phyloP scores from a whole-genome alignment of 2,797 vertebrate species.

The Phoebastria nigripes region DNA sequence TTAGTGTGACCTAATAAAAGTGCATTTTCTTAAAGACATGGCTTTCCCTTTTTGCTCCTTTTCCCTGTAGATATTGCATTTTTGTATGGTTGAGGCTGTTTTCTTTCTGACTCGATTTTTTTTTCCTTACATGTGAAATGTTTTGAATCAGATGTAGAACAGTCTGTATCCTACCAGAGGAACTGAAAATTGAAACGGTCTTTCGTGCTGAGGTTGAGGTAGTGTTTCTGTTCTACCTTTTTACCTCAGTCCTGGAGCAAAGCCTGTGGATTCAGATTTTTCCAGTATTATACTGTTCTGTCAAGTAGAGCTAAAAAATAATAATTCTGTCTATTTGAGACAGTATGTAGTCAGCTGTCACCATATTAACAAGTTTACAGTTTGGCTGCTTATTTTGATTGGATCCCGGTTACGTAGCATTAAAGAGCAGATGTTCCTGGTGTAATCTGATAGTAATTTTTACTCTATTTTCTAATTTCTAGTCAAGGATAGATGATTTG shows the following conservation, averaged over 20 bases:
- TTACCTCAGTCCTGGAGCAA: neutral
- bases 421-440: constrained; percentile 45
- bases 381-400: constrained; percentile 15
- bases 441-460: constrained; percentile 54
- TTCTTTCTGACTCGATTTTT: neutral
- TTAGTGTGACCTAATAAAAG: neutral
- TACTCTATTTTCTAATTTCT: constrained; percentile 53
- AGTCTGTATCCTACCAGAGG: neutral
- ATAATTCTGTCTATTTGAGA: neutral
- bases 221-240: neutral
- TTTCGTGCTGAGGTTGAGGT: neutral
- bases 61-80: neutral
- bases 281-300: neutral
- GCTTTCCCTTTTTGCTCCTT: neutral
- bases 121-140: neutral
- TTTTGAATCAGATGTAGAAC: neutral
- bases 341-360: neutral
- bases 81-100: neutral
- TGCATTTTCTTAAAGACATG: neutral
- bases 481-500: constrained; percentile 58
- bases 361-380: neutral
- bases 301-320: neutral
- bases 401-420: neutral
- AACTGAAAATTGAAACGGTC: neutral
- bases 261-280: neutral